Conservation (phyloP, 2,113 vertebrate species). For the Melanerpes aurifrons region DNA sequence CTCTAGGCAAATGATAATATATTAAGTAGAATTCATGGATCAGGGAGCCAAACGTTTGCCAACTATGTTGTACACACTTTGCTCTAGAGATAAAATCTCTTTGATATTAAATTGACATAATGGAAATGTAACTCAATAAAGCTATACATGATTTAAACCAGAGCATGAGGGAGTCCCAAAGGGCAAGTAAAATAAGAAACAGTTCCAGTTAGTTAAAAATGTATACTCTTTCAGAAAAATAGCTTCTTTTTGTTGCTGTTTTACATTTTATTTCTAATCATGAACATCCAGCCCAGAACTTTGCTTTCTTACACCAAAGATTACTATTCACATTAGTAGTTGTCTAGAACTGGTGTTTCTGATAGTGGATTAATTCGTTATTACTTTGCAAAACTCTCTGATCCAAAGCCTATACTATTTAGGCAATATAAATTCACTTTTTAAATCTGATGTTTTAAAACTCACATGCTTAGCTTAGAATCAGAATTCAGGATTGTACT, state of each 20-base stretch:
- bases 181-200: not conserved
- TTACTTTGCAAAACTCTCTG: not conserved
- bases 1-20: not conserved
- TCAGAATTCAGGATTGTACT: not conserved
- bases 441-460: not conserved
- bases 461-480: not conserved
- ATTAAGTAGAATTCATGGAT: slow-evolving; percentile 10
- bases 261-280: not conserved
- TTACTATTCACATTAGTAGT: not conserved
- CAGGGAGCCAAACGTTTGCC: not conserved
- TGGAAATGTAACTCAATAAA: not conserved
- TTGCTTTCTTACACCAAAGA: not conserved
- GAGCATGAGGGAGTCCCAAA: not conserved
- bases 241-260: not conserved
- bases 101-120: not conserved
- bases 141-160: not conserved
- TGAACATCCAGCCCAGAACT: not conserved
- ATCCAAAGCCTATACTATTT: not conserved
- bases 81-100: not conserved
- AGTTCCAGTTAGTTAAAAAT: not conserved
- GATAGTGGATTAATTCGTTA: not conserved
- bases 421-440: not conserved
- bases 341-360: not conserved
- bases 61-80: not conserved
- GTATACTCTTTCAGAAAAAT: not conserved